phyloP scores from a whole-genome alignment of 2,797 vertebrate species.

The Microctenopoma stevenorrisi region DNA sequence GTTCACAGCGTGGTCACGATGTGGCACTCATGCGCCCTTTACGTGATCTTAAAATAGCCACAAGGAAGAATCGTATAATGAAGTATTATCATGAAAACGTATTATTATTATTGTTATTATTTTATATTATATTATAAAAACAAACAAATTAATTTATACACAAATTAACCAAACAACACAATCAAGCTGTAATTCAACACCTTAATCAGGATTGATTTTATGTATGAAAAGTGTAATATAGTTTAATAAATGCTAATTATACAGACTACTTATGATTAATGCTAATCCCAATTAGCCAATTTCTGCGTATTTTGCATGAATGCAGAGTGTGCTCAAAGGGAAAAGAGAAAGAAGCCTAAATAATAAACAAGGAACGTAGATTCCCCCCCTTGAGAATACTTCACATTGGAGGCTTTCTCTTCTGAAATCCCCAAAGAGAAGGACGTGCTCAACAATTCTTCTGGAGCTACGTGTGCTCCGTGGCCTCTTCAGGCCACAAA shows the following conservation, averaged over 20 bases:
- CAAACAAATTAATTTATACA: too few species aligned
- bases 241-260: not conserved
- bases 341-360: not conserved
- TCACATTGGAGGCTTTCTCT: conserved; percentile 12
- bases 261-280: not conserved
- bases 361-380: not conserved
- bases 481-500: conserved; percentile 27
- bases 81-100: not conserved
- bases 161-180: too few species aligned
- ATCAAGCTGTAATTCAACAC: not conserved
- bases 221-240: not conserved
- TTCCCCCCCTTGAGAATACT: conserved; percentile 18
- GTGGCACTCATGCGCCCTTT: not conserved
- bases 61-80: too few species aligned
- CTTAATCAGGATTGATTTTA: not conserved
- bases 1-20: not conserved
- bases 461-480: conserved; percentile 18
- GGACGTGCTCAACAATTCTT: conserved; percentile 3
- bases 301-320: not conserved
- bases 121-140: too few species aligned
- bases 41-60: not conserved
- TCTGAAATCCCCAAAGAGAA: not conserved
- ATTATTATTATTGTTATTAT: too few species aligned
- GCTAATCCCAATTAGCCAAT: not conserved
- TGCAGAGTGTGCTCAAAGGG: not conserved